Conservation (phyloP, 2,888 invertebrate genomes). For the Diaperis boleti region DNA sequence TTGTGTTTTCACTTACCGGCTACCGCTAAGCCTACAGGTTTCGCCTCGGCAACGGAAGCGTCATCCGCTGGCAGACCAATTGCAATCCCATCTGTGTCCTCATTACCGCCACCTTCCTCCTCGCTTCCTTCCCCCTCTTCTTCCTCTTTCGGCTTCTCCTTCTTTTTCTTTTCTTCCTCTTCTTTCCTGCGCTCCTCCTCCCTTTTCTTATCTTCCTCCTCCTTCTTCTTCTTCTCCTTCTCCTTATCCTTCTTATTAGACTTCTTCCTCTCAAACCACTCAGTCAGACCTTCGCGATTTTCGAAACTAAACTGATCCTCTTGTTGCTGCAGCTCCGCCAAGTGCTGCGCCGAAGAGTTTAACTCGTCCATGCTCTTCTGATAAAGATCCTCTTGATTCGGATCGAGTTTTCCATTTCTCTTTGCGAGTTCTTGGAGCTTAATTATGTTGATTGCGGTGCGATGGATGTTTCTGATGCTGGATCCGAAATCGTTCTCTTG, state of each 20-base stretch:
- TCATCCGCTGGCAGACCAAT: conserved; percentile 71
- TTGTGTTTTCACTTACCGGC: conserved; percentile 61
- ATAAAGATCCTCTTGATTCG: conserved; percentile 70
- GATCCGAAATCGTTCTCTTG: conserved; percentile 64
- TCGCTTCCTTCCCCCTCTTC: conserved; percentile 53
- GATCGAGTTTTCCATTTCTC: conserved; percentile 69
- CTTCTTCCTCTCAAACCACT: conserved; percentile 62
- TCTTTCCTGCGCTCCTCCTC: conserved; percentile 52
- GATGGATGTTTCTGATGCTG: conserved; percentile 72
- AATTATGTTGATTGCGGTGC: conserved; percentile 71
- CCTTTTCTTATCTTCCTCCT: conserved; percentile 47
- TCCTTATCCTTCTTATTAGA: conserved; percentile 55
- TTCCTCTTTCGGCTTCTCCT: conserved; percentile 46
- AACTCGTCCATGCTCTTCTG: conserved; percentile 69
- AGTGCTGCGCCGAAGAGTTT: conserved; percentile 58
- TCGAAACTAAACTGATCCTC: conserved; percentile 53
- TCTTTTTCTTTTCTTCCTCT: conserved; percentile 51
- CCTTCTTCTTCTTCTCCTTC: conserved; percentile 49
- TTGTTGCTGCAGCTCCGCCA: conserved; percentile 59
- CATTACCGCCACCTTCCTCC: conserved; percentile 55
- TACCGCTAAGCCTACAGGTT: conserved; percentile 74
- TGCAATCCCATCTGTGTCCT: conserved; percentile 64
- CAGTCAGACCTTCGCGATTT: conserved; percentile 56
- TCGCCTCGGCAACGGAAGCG: conserved; percentile 80
- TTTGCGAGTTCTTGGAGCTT: conserved; percentile 74